Evolutionary conservation across 92 coral and sea anemone genomes (phyloP).

Genomic region (Umimayanthus chanpuru): DNA sequence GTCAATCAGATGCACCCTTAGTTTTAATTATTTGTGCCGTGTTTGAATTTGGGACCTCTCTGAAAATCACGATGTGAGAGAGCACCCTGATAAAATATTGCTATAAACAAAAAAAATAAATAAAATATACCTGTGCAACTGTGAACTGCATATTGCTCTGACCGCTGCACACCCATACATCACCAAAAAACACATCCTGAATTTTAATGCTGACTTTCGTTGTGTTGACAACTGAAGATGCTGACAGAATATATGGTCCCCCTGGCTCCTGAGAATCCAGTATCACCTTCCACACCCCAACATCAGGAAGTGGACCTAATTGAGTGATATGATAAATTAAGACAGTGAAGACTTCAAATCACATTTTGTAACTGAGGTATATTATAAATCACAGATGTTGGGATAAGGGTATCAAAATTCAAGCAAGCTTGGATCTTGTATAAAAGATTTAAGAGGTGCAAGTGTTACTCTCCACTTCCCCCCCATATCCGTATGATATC

Average conservation of each 20-base stretch:
- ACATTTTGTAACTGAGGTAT: not conserved
- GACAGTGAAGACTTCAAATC: not conserved
- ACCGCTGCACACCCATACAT: constrained; percentile 99
- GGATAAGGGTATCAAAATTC: not conserved
- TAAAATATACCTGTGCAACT: constrained; percentile 88
- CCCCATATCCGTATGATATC: no score
- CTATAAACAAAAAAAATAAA: no score
- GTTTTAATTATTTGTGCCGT: no score
- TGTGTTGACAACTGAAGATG: constrained; percentile 70
- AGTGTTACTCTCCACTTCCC: no score
- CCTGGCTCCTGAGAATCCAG: constrained; percentile 75
- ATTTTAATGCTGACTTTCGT: constrained; percentile 48
- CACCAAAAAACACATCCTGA: constrained; percentile 91
- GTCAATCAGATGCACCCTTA: no score
- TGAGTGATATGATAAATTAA: not conserved
- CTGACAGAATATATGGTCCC: constrained; percentile 80
- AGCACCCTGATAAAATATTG: no score
- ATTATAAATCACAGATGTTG: not conserved
- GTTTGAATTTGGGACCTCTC: no score
- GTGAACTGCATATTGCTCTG: constrained; percentile 98
- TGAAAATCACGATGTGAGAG: no score
- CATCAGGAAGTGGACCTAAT: constrained; percentile 48
- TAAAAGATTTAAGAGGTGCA: no score
- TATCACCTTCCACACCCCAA: constrained; percentile 80
- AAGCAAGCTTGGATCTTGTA: no score